These are phyloP conservation scores for Drosophila asahinai DNA, from an alignment of 1,140 invertebrate genomes.

Conservation along the genomic window DNA sequence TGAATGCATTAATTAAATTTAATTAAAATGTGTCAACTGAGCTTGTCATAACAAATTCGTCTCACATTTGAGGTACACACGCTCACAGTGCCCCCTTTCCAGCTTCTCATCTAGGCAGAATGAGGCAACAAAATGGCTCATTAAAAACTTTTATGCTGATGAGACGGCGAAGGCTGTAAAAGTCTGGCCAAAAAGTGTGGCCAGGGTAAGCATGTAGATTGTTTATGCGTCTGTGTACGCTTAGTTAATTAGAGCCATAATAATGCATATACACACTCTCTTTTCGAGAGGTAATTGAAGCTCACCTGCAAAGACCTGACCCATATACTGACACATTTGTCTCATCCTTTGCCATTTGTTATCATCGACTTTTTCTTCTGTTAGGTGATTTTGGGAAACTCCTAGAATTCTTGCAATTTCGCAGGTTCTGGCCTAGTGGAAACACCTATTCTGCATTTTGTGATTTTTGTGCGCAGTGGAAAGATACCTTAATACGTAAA, in stretches of 20 bases:
- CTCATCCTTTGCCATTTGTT: constrained; percentile 19
- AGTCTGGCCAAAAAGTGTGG: constrained; percentile 50
- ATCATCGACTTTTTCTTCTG: constrained; percentile 17
- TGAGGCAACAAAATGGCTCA: constrained; percentile 71
- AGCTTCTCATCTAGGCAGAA: neutral
- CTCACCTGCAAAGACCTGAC: constrained; percentile 36
- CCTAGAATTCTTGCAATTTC: too few relatives aligned
- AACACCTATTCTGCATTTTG: too few relatives aligned
- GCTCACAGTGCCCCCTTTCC: neutral
- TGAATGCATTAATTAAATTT: constrained; percentile 81
- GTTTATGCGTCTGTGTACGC: constrained; percentile 33
- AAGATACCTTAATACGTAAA: too few relatives aligned
- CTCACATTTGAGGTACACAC: constrained; percentile 44
- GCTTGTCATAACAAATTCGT: constrained; percentile 82
- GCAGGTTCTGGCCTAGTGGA: too few relatives aligned
- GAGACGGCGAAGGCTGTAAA: constrained; percentile 63
- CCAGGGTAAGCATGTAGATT: neutral
- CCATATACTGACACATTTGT: neutral
- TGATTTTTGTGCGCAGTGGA: too few relatives aligned
- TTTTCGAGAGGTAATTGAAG: constrained; percentile 11
- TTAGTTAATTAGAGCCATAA: constrained; percentile 76
- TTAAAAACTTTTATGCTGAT: constrained; percentile 83
- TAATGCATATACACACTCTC: constrained; percentile 52
- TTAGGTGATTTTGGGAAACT: neutral
- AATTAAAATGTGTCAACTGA: constrained; percentile 82